A percentile compares a stretch with the other conserved stretches of the same genome.
Conservation (phyloP, 2,113 vertebrate species). For the Podarcis muralis region DNA sequence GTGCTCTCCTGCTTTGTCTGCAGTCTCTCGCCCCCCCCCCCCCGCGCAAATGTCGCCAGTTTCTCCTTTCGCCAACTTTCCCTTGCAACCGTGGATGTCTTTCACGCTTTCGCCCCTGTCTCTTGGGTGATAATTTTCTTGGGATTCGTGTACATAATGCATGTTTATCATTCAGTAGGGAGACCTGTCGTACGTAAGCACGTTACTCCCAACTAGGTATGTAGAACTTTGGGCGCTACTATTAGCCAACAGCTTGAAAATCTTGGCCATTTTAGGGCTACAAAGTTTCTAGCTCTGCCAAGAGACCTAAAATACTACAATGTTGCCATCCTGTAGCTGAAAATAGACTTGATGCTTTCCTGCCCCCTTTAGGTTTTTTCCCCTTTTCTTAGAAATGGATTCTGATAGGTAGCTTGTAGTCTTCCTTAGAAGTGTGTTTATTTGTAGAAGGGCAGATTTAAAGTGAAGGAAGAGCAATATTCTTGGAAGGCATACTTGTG, state of each 20-base stretch:
- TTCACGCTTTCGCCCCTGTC: too few species aligned
- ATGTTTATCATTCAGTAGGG: too few species aligned
- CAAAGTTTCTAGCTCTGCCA: background rate
- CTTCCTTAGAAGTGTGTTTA: too few species aligned
- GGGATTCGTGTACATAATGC: too few species aligned
- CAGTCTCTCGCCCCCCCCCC: background rate
- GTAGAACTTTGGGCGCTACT: background rate
- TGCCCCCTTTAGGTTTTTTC: too few species aligned
- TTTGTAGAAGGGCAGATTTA: background rate
- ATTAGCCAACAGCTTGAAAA: background rate
- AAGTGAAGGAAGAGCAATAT: background rate
- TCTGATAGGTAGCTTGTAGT: background rate
- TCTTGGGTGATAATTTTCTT: too few species aligned
- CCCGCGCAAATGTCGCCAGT: background rate
- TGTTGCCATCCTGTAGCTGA: too few species aligned
- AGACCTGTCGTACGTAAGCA: too few species aligned
- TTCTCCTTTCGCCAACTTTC: background rate
- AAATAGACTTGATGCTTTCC: too few species aligned
- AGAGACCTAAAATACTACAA: background rate
- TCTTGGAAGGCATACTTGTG: background rate
- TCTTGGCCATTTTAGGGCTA: background rate
- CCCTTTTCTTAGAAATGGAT: too few species aligned
- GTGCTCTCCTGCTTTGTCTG: background rate
- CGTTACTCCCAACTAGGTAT: background rate
- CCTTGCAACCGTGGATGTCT: too few species aligned